Evolutionary conservation across 1,140 invertebrate genomes (phyloP), one percentile per base, ranked within the genome.

Genomic region (Spodoptera litura): DNA sequence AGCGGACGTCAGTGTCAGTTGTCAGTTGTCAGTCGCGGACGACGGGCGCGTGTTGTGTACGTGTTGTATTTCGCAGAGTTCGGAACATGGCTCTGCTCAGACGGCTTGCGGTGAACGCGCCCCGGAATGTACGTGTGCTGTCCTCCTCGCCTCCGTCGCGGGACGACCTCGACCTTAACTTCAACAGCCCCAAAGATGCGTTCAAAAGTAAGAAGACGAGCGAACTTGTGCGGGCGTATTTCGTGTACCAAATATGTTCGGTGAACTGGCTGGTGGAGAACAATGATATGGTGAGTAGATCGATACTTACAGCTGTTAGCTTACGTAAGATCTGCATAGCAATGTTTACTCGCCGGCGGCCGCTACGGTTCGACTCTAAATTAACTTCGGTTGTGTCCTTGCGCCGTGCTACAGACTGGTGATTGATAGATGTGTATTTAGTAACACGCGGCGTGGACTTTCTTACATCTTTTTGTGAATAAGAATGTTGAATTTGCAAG

Each of bases 121-220:
- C 92, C 75, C 84, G 89, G 25, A 85, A 87, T 73, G 87, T 90
- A 35, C 88, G 93, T 20, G 87, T 87, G 58, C 81, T 93, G 38
- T 92, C 93, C 72, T 81, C 91, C 31, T 78, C 89, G 76, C 82
- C 90, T 9, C 83, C 88, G 75, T 83, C 87, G 6, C 95, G 96
- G 71, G 98, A 98, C 94, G 96, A 97, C 2, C 95, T 99, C 58
- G 99, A 99, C 95, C 96, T 99, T 73, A 96, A 96, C 81, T 99
- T 98, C 94, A 96, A 97, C 91, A 97, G 97, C 95, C 96, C 97
- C 10, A 95, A 96, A 79, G 97, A 97, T 59, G 96, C 97, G 44
- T 98, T 98, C 93, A 98, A 98, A 94, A 99, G 98, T 94, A 99
- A 99, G 96, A 99, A 98, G 73, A 99, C 98, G 76, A 97, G 95